These are phyloP conservation scores for Ophioderma brevispina DNA, from an alignment of 35 echinoderm and acorn worm genomes.

Conservation along the genomic window DNA sequence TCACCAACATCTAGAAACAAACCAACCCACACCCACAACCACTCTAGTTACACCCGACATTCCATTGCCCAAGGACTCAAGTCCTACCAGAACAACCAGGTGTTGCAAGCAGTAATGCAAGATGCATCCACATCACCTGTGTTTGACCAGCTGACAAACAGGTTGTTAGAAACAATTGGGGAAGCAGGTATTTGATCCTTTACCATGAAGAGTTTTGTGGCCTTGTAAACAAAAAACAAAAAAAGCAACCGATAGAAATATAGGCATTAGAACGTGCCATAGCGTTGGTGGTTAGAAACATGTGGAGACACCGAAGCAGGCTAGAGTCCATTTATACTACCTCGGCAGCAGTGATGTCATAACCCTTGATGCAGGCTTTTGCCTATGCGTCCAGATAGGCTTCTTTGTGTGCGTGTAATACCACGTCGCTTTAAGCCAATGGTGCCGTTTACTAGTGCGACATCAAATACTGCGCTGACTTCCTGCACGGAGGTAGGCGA, in stretches of 20 bases:
- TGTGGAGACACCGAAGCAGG: background rate
- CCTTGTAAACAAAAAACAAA: background rate
- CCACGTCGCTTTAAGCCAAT: no score
- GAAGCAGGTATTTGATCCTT: background rate
- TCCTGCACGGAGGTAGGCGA: no score
- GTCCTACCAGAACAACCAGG: background rate
- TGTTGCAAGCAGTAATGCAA: background rate
- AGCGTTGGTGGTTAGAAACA: background rate
- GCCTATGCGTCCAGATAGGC: no score
- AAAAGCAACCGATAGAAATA: background rate
- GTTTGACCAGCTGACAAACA: slow-evolving; percentile 32
- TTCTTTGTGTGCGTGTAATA: no score
- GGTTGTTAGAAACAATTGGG: background rate
- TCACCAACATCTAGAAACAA: background rate
- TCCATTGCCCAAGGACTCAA: background rate
- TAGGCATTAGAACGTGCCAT: background rate
- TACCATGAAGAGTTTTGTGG: background rate
- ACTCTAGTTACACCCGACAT: background rate
- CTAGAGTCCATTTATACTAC: background rate
- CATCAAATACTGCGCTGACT: no score
- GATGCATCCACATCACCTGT: slow-evolving; percentile 43
- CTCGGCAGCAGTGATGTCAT: no score
- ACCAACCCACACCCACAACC: background rate
- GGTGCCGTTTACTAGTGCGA: no score
- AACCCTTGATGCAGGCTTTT: no score